Evolutionary conservation across 2,113 vertebrate genomes (phyloP).

Genomic region (Gallinago media): DNA sequence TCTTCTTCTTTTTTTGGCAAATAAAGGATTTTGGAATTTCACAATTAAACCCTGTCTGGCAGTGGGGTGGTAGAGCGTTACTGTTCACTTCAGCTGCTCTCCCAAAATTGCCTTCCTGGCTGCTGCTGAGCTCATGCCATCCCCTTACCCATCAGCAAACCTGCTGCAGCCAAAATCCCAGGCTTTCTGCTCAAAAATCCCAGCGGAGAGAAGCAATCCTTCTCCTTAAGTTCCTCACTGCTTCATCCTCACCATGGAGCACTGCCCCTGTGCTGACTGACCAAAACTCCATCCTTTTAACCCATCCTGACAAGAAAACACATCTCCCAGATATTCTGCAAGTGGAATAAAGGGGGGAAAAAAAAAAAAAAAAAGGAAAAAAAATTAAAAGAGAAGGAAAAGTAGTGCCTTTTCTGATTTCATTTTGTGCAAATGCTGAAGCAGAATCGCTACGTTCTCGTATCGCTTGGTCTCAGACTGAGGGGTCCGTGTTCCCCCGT

Average conservation of each 20-base stretch:
- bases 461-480: not conserved
- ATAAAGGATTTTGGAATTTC: slow-evolving; percentile 50
- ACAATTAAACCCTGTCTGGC: not conserved
- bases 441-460: not conserved
- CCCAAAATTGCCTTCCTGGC: not conserved
- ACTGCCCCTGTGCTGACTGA: not conserved
- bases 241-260: not conserved
- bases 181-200: not conserved
- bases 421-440: not conserved
- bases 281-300: not conserved
- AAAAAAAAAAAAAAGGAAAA: rapidly evolving
- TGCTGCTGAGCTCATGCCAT: not conserved
- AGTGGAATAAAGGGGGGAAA: not conserved
- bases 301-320: not conserved
- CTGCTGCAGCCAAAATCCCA: not conserved
- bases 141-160: not conserved
- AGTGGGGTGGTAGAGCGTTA: not conserved
- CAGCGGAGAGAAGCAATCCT: not conserved
- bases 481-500: rapidly evolving
- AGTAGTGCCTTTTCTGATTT: not conserved
- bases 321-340: not conserved
- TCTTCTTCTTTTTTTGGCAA: slow-evolving; percentile 40
- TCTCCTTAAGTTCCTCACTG: not conserved
- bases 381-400: too few species aligned
- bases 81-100: not conserved